Conservation (phyloP, 1,140 invertebrate species). For the Oedothorax gibbosus region DNA sequence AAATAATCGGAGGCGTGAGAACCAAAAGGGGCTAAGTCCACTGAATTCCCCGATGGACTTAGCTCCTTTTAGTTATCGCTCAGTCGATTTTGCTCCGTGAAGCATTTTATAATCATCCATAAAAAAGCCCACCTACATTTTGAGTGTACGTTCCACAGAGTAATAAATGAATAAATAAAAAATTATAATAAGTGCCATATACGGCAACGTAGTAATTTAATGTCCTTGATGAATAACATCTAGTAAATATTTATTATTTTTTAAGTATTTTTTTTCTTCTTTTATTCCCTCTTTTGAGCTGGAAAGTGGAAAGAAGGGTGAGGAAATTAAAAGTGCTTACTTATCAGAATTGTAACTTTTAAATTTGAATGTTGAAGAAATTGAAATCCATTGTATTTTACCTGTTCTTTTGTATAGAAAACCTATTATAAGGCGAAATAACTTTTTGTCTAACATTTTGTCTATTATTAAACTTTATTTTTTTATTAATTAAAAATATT, state of each 20-base stretch:
- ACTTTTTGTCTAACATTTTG: too few relatives aligned
- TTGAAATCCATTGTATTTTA: too few relatives aligned
- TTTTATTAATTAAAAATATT: too few relatives aligned
- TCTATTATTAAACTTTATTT: too few relatives aligned
- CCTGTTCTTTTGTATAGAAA: too few relatives aligned
- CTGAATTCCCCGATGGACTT: too few relatives aligned
- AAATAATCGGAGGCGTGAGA: too few relatives aligned
- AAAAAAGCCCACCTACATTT: neutral
- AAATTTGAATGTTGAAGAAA: too few relatives aligned
- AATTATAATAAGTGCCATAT: constrained; percentile 58
- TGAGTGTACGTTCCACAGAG: constrained; percentile 39
- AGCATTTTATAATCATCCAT: constrained; percentile 49
- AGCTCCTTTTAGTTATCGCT: neutral
- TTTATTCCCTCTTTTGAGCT: constrained; percentile 4
- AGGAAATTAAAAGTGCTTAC: constrained; percentile 45
- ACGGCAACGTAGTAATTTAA: constrained; percentile 55
- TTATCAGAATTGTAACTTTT: constrained; percentile 26
- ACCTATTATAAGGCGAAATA: too few relatives aligned
- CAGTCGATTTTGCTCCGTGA: neutral
- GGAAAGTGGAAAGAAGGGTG: neutral
- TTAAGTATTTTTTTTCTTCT: constrained; percentile 7
- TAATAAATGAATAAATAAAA: constrained; percentile 50
- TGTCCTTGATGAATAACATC: constrained; percentile 55
- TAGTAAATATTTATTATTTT: constrained; percentile 29
- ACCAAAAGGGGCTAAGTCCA: too few relatives aligned